These are phyloP conservation scores for Globia sparganii DNA, from an alignment of 2,888 invertebrate genomes.

Conservation along the genomic window DNA sequence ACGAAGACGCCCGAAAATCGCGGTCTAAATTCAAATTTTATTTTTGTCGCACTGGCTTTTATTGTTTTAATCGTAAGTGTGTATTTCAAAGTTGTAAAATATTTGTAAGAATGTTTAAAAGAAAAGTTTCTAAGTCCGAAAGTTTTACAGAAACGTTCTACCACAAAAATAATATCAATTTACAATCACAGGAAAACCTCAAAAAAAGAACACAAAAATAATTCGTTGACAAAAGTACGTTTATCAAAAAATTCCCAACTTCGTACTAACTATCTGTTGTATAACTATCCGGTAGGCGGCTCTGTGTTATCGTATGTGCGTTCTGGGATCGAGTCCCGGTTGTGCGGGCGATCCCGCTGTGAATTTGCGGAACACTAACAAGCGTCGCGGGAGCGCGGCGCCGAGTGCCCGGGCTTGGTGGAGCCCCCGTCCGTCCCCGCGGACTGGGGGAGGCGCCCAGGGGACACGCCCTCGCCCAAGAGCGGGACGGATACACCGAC, in stretches of 20 bases:
- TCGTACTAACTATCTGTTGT: conserved; percentile 62
- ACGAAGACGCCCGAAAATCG: conserved; percentile 73
- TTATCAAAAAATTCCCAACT: conserved; percentile 49
- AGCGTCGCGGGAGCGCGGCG: conserved; percentile 89
- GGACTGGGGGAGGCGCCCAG: conserved; percentile 89
- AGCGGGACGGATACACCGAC: conserved; percentile 85
- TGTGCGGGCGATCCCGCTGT: conserved; percentile 90
- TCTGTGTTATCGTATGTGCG: conserved; percentile 88
- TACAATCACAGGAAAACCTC: conserved; percentile 52
- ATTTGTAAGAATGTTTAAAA: neutral
- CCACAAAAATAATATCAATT: conserved; percentile 41
- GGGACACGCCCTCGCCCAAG: conserved; percentile 91
- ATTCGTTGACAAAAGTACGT: conserved; percentile 39
- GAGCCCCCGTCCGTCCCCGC: conserved; percentile 90
- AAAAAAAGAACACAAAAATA: conserved; percentile 60
- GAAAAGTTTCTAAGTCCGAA: conserved; percentile 26
- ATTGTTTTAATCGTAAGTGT: neutral
- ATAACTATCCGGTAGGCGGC: conserved; percentile 83
- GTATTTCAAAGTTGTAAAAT: conserved; percentile 1
- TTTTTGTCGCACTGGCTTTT: conserved; percentile 47
- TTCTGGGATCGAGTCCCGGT: conserved; percentile 88
- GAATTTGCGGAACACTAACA: conserved; percentile 90
- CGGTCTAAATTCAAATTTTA: conserved; percentile 66
- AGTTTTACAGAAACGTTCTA: conserved; percentile 15
- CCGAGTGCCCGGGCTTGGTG: conserved; percentile 89